Percentiles rank a stretch among this genome's conserved stretches.
phyloP scores from a whole-genome alignment of 2,888 invertebrate genomes.

The Eubasilissa splendida region DNA sequence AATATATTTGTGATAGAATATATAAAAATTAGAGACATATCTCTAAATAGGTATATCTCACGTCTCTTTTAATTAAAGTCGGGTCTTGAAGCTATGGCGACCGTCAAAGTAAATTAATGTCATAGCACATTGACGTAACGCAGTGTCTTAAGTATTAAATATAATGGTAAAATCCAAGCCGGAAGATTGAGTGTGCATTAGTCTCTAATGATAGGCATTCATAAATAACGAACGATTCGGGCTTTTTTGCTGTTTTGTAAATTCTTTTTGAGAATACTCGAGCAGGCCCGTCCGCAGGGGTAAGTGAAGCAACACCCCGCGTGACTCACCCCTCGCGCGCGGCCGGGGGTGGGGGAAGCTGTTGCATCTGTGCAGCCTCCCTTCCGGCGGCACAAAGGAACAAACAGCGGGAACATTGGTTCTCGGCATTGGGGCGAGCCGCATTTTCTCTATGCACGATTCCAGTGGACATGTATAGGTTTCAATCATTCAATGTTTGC shows the following conservation, averaged over 20 bases:
- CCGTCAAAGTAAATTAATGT: background rate
- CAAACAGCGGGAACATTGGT: background rate
- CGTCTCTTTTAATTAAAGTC: too few species aligned
- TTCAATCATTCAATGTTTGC: too few species aligned
- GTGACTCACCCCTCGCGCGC: slow-evolving; percentile 38
- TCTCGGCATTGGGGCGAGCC: background rate
- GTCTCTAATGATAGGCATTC: slow-evolving; percentile 13
- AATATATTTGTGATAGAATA: too few species aligned
- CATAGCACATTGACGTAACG: too few species aligned
- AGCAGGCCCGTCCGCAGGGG: slow-evolving; percentile 44
- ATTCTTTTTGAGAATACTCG: slow-evolving; percentile 58
- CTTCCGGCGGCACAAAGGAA: slow-evolving; percentile 15
- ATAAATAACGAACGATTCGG: slow-evolving; percentile 8
- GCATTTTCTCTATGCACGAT: too few species aligned
- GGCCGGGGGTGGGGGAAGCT: slow-evolving; percentile 45
- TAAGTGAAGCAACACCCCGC: slow-evolving; percentile 51
- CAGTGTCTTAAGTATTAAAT: slow-evolving; percentile 13
- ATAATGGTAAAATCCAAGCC: slow-evolving; percentile 12
- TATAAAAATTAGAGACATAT: too few species aligned
- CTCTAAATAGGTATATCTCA: too few species aligned
- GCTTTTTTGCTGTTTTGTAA: slow-evolving; percentile 42
- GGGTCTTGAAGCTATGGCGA: too few species aligned
- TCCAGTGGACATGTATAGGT: too few species aligned
- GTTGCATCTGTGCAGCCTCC: slow-evolving; percentile 43
- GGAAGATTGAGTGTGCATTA: slow-evolving; percentile 5